These are phyloP conservation scores for Speoplatyrhinus poulsoni DNA, from an alignment of 2,113 vertebrate genomes.

Conservation along the genomic window DNA sequence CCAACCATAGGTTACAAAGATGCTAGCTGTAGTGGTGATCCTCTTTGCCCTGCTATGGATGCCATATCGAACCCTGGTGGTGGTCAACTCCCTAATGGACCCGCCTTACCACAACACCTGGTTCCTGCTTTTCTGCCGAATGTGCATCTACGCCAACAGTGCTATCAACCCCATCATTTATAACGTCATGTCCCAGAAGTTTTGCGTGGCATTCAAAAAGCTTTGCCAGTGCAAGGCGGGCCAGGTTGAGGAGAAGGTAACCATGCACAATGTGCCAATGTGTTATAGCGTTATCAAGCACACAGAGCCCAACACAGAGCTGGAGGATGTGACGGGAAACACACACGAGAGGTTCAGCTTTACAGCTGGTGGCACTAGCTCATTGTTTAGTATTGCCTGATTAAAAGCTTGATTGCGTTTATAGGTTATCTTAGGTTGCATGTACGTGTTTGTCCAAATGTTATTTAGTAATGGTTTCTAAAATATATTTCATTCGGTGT, in stretches of 20 bases:
- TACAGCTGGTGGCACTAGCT: conserved; percentile 40
- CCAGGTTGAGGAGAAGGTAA: conserved; percentile 37
- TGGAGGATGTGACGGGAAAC: conserved; percentile 66
- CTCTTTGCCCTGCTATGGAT: conserved; percentile 87
- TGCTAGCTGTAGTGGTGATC: conserved; percentile 84
- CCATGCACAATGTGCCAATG: conserved; percentile 49
- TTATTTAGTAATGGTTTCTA: not conserved
- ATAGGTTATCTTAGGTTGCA: not conserved
- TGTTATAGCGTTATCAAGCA: conserved; percentile 78
- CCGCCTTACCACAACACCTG: conserved; percentile 81
- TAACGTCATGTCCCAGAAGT: conserved; percentile 88
- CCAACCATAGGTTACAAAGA: conserved; percentile 82
- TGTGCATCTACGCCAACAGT: conserved; percentile 86
- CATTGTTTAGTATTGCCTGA: conserved; percentile 45
- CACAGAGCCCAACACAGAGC: conserved; percentile 62
- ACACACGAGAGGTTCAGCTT: conserved; percentile 39
- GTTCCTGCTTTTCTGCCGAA: conserved; percentile 86
- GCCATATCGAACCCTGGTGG: conserved; percentile 83
- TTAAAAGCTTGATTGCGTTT: not conserved
- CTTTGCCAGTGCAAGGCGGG: conserved; percentile 72
- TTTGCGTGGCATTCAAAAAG: conserved; percentile 81
- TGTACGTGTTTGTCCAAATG: not conserved
- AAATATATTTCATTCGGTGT: not conserved
- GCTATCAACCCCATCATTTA: conserved; percentile 86
- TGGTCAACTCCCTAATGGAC: conserved; percentile 86